Conservation (phyloP, 2,113 vertebrate genomes). For the Eulemur rufifrons region DNA sequence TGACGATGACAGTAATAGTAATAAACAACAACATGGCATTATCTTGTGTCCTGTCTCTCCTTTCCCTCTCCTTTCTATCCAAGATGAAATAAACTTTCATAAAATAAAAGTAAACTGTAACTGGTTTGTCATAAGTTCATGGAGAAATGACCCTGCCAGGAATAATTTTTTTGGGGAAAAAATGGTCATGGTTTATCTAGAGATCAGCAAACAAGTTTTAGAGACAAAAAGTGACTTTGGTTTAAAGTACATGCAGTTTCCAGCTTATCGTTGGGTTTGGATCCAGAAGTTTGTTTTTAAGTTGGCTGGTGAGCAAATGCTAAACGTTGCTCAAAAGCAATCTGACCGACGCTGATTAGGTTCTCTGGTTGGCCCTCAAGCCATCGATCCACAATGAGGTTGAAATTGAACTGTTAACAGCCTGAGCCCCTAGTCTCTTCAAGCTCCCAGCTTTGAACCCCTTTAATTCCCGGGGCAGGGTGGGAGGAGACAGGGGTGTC, state of each 20-base stretch:
- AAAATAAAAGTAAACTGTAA: conserved; percentile 33
- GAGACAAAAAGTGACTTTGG: background rate
- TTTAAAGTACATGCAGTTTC: conserved; percentile 36
- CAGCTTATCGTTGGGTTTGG: conserved; percentile 9
- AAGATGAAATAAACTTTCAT: background rate
- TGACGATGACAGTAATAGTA: background rate
- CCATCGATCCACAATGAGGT: background rate
- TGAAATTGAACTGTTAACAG: background rate
- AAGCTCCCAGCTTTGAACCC: background rate
- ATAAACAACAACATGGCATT: background rate
- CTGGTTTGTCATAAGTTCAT: background rate
- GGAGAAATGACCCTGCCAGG: background rate
- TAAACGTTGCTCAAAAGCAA: background rate
- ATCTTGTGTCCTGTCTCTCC: background rate
- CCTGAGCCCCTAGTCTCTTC: background rate
- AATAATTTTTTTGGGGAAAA: background rate
- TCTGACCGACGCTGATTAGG: background rate
- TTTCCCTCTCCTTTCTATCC: background rate
- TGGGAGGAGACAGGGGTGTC: rapidly evolving
- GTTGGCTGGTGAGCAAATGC: background rate
- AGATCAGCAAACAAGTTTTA: background rate
- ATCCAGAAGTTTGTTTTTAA: background rate
- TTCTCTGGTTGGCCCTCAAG: background rate
- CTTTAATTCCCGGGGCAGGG: background rate
- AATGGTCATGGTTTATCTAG: background rate